Evolutionary conservation across 2,888 invertebrate genomes (phyloP).

Genomic region (Germaria angustata): DNA sequence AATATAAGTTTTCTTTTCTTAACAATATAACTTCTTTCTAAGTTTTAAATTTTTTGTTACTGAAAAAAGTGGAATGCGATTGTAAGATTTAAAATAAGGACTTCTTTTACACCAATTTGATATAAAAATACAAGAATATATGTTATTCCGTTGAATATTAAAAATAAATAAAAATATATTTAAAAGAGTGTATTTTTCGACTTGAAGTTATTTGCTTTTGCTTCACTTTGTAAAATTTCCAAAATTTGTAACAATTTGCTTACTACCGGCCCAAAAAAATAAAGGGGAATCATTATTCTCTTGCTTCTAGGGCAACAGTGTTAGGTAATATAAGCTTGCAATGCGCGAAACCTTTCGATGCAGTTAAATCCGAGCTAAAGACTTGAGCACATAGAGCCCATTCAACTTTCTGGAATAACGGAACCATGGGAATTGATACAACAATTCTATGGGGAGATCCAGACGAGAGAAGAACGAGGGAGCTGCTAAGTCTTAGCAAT

Average conservation of each 20-base stretch:
- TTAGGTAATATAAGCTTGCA: no score
- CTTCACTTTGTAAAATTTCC: not conserved
- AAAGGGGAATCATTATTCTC: no score
- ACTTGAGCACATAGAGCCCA: no score
- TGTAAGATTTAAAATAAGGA: no score
- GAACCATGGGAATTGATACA: no score
- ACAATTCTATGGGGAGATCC: no score
- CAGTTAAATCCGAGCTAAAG: no score
- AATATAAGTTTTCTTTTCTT: not conserved
- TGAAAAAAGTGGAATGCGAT: not conserved
- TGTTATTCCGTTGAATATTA: constrained; percentile 1
- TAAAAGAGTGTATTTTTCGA: not conserved
- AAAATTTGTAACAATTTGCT: not conserved
- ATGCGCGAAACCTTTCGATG: no score
- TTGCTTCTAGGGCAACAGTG: no score
- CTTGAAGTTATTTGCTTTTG: not conserved
- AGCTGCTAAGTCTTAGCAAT: no score
- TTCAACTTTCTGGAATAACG: no score
- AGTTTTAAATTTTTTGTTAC: not conserved
- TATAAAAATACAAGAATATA: constrained; percentile 3
- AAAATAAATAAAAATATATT: constrained; percentile 13
- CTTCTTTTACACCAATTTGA: constrained; percentile 41
- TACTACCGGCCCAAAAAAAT: not conserved
- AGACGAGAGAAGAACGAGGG: no score
- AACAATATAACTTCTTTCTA: not conserved